These are phyloP conservation scores for Trichogramma evanescens DNA, from an alignment of 2,888 invertebrate species.

Conservation along the genomic window DNA sequence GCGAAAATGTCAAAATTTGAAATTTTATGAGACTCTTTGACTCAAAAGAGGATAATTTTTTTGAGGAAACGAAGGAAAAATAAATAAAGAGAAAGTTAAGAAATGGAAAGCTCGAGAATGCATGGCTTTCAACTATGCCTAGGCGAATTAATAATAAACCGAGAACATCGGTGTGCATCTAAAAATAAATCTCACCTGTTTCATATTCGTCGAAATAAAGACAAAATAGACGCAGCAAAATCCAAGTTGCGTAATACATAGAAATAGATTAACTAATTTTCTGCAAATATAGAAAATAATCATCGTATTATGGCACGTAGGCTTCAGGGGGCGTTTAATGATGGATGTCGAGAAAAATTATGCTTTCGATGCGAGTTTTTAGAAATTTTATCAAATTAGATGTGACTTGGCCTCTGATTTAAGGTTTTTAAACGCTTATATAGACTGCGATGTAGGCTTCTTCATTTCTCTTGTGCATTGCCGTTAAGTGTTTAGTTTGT, in stretches of 20 bases:
- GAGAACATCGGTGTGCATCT: neutral
- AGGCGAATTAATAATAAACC: neutral
- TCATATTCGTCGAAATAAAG: slow-evolving; percentile 80
- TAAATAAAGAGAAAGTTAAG: neutral
- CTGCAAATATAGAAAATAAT: slow-evolving; percentile 35
- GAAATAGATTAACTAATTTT: slow-evolving; percentile 70
- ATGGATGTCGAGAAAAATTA: neutral
- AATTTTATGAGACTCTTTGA: neutral
- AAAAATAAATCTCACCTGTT: slow-evolving; percentile 55
- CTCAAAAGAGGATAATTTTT: neutral
- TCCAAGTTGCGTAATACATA: slow-evolving; percentile 93
- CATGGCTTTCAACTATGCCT: too few relatives aligned
- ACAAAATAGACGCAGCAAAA: slow-evolving; percentile 97
- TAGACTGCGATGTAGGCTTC: neutral
- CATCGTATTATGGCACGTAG: slow-evolving; percentile 1
- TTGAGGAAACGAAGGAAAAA: neutral
- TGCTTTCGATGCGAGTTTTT: slow-evolving; percentile 1
- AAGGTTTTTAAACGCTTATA: too few relatives aligned
- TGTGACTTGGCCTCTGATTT: too few relatives aligned
- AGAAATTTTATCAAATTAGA: too few relatives aligned
- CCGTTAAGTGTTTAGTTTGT: too few relatives aligned
- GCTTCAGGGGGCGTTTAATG: neutral
- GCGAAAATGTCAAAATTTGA: neutral
- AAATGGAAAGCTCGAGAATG: too few relatives aligned
- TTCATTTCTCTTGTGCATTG: neutral